Percentiles rank a stretch among this genome's conserved stretches.
These are phyloP conservation scores for Telmatherina bonti DNA, from an alignment of 2,797 vertebrate genomes.

Conservation along the genomic window DNA sequence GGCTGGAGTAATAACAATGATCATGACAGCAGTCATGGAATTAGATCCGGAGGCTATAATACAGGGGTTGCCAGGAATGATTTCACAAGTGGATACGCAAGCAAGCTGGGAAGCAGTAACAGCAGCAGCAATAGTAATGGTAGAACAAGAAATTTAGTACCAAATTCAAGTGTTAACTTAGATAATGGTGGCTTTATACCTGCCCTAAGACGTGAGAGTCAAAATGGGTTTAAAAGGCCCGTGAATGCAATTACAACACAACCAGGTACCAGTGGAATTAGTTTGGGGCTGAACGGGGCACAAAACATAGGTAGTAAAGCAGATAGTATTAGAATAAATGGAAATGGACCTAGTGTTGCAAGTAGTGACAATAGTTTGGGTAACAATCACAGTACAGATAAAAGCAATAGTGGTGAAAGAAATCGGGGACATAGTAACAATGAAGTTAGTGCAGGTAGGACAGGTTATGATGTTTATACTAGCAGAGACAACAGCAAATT, in stretches of 20 bases:
- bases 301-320: slow-evolving; percentile 48
- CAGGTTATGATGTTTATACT: slow-evolving; percentile 29
- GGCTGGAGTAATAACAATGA: slow-evolving; percentile 18
- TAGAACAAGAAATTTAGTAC: slow-evolving; percentile 36
- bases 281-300: slow-evolving; percentile 21
- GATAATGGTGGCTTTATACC: slow-evolving; percentile 53
- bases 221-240: slow-evolving; percentile 48
- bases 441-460: slow-evolving; percentile 54
- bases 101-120: slow-evolving; percentile 32
- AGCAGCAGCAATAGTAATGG: slow-evolving; percentile 23
- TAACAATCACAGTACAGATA: slow-evolving; percentile 40
- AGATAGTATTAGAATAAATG: slow-evolving; percentile 39
- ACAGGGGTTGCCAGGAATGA: slow-evolving; percentile 26
- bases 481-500: slow-evolving; percentile 31
- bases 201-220: slow-evolving; percentile 37
- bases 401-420: slow-evolving; percentile 33
- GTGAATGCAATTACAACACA: slow-evolving; percentile 51
- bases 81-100: slow-evolving; percentile 33
- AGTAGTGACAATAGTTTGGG: slow-evolving; percentile 29
- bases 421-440: slow-evolving; percentile 52
- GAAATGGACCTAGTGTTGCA: slow-evolving; percentile 34
- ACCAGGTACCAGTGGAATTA: slow-evolving; percentile 34
- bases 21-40: slow-evolving; percentile 9
- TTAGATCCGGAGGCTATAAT: slow-evolving; percentile 34
- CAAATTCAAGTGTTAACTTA: slow-evolving; percentile 34